Percentiles rank a stretch among this genome's conserved stretches.
Conservation (phyloP, 2,113 vertebrate genomes). For the Anhinga rufa region DNA sequence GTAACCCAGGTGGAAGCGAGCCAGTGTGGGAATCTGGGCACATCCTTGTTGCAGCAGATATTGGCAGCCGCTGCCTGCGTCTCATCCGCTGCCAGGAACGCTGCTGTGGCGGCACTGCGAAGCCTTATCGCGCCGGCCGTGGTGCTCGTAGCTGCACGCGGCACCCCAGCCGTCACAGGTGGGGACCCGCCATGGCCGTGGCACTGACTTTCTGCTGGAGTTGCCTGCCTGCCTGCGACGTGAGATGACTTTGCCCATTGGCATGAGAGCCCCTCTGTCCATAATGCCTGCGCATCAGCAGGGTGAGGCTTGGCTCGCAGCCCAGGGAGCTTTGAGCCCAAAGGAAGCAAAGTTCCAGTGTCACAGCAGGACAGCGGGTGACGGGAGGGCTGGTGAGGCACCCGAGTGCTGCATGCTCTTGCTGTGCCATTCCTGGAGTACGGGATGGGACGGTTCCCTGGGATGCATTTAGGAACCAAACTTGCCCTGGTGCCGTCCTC, state of each 20-base stretch:
- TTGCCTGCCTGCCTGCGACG: rapidly evolving
- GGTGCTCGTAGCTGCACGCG: rapidly evolving
- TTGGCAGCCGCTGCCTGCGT: neutral
- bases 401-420: rapidly evolving
- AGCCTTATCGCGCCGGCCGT: rapidly evolving
- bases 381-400: neutral
- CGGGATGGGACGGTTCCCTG: rapidly evolving
- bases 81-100: neutral
- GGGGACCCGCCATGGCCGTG: rapidly evolving
- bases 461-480: neutral
- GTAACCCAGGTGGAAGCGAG: neutral
- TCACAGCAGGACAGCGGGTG: neutral
- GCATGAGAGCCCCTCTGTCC: neutral
- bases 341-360: neutral
- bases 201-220: neutral
- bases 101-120: neutral
- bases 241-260: neutral
- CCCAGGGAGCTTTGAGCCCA: neutral
- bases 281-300: neutral
- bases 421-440: neutral
- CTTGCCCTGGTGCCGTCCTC: neutral
- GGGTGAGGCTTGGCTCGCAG: neutral
- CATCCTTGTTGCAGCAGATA: constrained; percentile 25
- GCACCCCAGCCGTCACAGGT: neutral
- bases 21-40: neutral